Evolutionary conservation across 2,797 vertebrate genomes (phyloP), one percentile per base, ranked within the genome.

Genomic region (Darevskia nairensis): DNA sequence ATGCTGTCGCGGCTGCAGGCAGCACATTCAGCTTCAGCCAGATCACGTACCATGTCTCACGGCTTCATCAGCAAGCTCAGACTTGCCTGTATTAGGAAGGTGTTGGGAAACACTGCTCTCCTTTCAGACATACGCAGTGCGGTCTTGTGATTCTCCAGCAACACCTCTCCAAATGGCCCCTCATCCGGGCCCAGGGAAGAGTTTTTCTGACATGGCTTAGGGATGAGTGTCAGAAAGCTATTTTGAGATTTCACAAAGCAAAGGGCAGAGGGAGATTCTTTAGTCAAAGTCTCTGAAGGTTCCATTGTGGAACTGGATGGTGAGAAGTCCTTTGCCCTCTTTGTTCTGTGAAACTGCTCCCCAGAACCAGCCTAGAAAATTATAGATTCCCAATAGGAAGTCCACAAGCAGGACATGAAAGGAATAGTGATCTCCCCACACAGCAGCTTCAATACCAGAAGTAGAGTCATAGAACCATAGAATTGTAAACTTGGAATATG

Each of bases 121-220:
- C 17, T 83, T 90, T 94, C 78, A 64, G 25, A 93, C 91, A 76
- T 77, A 84, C 15, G 59, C 80, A 29, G 50, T 81, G 83, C 21
- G 2, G 61, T 93, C 89, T 77, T 1, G 59, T 23, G 23, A 84
- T 4, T 89, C 81, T 85, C 41, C 23, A 64, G 59, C 59, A 68
- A 72, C 90, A 68, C 72, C 86, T 82, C 13, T 46, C 44, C 77
- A 81, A 15, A 15, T 86, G 15, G 78, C 55, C 86, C 35, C 74
- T 76, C 13, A 68, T 86, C 71, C 59, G 41, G 75, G 87, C 71
- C 76, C 69, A 81, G 83, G 68, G 55, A 76, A 66, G 25, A 13
- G 15, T 89, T 75, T 68, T 85, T 46, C 88, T 68, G 81, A 81
- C 69, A 74, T 41, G 61, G 83, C 15, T 89, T 85, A 68, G 25